A percentile compares a stretch with the other conserved stretches of the same genome.
These are phyloP conservation scores for Microtus agrestis DNA, from an alignment of 2,797 vertebrate genomes.

Conservation along the genomic window DNA sequence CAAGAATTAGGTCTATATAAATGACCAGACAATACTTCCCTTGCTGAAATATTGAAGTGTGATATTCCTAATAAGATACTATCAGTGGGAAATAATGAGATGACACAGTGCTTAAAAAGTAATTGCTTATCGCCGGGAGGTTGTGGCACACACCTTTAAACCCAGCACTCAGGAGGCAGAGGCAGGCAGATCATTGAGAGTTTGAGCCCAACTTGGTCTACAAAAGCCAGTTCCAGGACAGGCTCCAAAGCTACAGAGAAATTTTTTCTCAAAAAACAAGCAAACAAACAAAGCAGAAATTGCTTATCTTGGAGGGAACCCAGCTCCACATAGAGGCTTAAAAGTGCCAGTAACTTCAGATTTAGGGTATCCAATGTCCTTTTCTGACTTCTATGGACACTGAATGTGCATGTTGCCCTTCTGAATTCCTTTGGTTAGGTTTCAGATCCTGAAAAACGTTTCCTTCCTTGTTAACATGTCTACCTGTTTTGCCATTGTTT, in stretches of 20 bases:
- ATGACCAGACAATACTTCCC: not conserved
- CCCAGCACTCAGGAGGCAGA: too few relatives aligned
- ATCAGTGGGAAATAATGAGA: not conserved
- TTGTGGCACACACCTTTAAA: too few relatives aligned
- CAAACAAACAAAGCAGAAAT: not conserved
- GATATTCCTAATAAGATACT: not conserved
- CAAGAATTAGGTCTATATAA: not conserved
- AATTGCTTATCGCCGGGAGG: accelerated
- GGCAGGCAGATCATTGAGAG: too few relatives aligned
- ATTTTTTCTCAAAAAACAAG: too few relatives aligned
- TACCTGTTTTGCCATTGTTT: not conserved
- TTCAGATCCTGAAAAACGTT: not conserved
- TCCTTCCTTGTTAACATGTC: not conserved
- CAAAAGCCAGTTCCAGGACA: too few relatives aligned
- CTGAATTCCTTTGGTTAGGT: not conserved
- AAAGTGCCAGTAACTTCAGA: not conserved
- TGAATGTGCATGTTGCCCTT: not conserved
- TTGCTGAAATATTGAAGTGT: not conserved
- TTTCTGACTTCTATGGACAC: not conserved
- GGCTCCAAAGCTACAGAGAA: too few relatives aligned
- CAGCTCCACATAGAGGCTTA: not conserved
- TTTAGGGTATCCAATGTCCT: not conserved
- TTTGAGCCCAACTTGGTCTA: too few relatives aligned
- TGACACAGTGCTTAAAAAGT: not conserved
- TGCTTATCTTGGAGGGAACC: not conserved